These are phyloP conservation scores for Pteronura brasiliensis DNA, from an alignment of 2,113 vertebrate species.

Conservation along the genomic window DNA sequence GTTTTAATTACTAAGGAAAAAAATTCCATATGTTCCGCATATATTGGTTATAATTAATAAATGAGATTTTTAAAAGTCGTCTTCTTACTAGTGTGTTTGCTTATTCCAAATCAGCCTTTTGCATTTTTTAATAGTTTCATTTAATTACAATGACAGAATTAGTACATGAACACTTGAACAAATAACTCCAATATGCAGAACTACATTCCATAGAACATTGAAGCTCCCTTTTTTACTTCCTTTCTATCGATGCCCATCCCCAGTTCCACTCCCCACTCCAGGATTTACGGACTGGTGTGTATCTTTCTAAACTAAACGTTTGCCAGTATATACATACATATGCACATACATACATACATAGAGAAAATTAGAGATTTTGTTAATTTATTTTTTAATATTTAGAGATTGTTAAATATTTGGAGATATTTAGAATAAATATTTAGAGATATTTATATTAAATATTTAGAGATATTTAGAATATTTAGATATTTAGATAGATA, in stretches of 20 bases:
- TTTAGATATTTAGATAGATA: no score
- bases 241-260: not conserved
- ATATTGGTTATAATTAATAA: not conserved
- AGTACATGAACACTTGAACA: not conserved
- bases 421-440: not conserved
- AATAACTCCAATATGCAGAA: not conserved
- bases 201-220: not conserved
- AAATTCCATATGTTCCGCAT: not conserved
- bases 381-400: not conserved
- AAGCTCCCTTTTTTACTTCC: not conserved
- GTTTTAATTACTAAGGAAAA: not conserved
- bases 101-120: constrained; percentile 14
- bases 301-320: not conserved
- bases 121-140: not conserved
- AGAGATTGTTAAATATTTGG: not conserved
- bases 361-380: not conserved
- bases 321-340: not conserved
- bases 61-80: not conserved
- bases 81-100: not conserved
- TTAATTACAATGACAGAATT: constrained; percentile 4
- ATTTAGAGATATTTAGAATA: not conserved
- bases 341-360: not conserved
- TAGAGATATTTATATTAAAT: not conserved
- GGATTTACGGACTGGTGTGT: not conserved
- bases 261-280: not conserved